These are phyloP conservation scores for Mus caroli DNA, from an alignment of 2,797 vertebrate genomes.

Conservation along the genomic window DNA sequence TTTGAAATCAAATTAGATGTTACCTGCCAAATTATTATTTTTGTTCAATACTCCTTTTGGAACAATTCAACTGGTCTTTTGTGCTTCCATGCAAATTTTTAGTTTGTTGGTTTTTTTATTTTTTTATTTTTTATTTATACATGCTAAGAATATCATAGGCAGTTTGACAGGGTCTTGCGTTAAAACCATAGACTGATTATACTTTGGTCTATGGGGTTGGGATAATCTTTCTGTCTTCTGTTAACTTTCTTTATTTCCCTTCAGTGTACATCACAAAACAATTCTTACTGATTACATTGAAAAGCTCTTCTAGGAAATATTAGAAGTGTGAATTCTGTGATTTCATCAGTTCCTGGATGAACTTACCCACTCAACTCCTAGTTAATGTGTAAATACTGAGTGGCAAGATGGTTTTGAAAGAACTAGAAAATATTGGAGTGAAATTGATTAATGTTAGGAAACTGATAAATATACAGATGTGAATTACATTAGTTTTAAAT, in stretches of 20 bases:
- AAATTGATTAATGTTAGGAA: neutral
- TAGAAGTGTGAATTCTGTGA: neutral
- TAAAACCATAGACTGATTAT: neutral
- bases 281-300: too few species aligned
- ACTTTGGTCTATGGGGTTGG: neutral
- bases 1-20: neutral
- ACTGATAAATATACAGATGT: neutral
- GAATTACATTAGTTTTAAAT: neutral
- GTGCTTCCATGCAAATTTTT: too few species aligned
- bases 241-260: neutral
- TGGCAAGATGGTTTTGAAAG: neutral
- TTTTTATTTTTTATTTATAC: neutral
- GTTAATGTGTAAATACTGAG: neutral
- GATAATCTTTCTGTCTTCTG: neutral
- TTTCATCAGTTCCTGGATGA: neutral
- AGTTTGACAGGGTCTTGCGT: neutral
- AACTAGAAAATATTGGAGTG: neutral
- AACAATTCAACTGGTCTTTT: neutral
- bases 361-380: too few species aligned
- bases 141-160: neutral
- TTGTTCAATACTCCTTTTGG: neutral
- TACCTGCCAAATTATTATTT: neutral
- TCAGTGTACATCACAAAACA: neutral
- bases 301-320: neutral
- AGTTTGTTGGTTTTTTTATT: too few species aligned